Conservation (phyloP, 2,888 invertebrate species). For the Chrysolina oricalcia region DNA sequence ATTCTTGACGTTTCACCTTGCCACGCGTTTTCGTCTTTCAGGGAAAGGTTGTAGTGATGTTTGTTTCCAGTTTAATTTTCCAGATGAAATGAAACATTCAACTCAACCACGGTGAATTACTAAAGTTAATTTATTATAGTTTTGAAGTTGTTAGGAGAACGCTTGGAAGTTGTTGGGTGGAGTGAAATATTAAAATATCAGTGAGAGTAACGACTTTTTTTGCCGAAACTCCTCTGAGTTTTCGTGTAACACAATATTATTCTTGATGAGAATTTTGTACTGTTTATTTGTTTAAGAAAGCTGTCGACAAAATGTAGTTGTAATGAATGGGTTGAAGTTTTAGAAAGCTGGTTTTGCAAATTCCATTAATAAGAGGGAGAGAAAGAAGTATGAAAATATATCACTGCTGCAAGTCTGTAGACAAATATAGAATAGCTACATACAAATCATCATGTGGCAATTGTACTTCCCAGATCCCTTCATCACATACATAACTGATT, state of each 20-base stretch:
- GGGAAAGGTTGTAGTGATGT: conserved; percentile 40
- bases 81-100: conserved; percentile 34
- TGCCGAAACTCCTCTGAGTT: neutral
- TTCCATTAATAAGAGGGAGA: no score
- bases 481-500: no score
- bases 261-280: neutral
- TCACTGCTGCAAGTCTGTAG: no score
- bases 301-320: neutral
- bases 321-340: no score
- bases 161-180: neutral
- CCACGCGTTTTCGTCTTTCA: conserved; percentile 23
- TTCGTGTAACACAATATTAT: neutral
- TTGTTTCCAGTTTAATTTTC: conserved; percentile 48
- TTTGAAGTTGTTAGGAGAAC: conserved; percentile 33
- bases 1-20: neutral
- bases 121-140: conserved; percentile 45
- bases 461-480: no score
- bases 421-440: no score
- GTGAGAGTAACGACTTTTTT: neutral
- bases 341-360: no score
- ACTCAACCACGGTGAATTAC: conserved; percentile 40
- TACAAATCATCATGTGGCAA: no score
- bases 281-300: neutral
- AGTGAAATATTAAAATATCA: conserved; percentile 7
- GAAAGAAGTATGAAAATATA: no score